Evolutionary conservation across 2,113 vertebrate species (phyloP).

Genomic region (Catharus minimus): DNA sequence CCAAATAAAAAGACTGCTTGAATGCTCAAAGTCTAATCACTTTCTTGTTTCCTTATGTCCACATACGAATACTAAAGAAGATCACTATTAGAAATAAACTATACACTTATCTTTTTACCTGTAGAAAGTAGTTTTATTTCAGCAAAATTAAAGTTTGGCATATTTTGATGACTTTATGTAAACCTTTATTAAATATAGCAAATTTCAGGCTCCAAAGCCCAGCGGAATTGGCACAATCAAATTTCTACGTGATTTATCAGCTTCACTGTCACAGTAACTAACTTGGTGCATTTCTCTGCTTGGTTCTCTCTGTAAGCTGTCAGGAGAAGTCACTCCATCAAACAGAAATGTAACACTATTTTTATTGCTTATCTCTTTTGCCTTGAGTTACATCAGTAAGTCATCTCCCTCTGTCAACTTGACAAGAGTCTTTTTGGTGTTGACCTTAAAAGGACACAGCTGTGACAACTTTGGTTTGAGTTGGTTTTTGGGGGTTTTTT

Average conservation of each 20-base stretch:
- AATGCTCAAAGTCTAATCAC: background rate
- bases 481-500: no score
- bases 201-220: background rate
- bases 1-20: background rate
- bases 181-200: background rate
- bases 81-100: background rate
- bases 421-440: slow-evolving; percentile 28
- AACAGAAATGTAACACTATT: slow-evolving; percentile 45
- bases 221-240: background rate
- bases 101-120: background rate
- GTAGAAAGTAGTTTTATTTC: background rate
- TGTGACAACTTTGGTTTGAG: slow-evolving; percentile 6
- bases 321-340: slow-evolving; percentile 38
- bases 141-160: background rate
- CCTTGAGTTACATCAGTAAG: slow-evolving; percentile 52
- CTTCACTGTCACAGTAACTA: slow-evolving; percentile 17
- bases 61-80: background rate
- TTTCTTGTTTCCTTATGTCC: background rate
- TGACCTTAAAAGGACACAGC: slow-evolving; percentile 61
- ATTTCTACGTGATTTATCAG: slow-evolving; percentile 9
- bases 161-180: background rate
- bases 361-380: slow-evolving; percentile 55
- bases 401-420: slow-evolving; percentile 26
- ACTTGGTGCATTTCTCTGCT: background rate
- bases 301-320: background rate